A percentile compares a stretch with the other conserved stretches of the same genome.
Conservation (phyloP, 1,140 invertebrate species). For the Zaprionus tsacasi region DNA sequence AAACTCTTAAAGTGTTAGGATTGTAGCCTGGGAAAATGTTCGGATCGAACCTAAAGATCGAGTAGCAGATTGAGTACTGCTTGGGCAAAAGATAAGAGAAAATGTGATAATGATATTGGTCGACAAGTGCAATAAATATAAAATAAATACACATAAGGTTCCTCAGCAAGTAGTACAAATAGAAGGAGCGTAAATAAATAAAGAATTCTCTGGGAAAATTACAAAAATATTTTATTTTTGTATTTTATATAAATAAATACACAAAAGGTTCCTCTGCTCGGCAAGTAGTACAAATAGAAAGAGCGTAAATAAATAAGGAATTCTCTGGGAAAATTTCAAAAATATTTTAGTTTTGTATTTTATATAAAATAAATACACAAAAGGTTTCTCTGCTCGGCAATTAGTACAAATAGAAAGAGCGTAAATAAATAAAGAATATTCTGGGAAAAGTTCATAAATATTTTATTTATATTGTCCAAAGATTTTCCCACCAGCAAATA, state of each 20-base stretch:
- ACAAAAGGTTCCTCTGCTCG: background rate
- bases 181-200: background rate
- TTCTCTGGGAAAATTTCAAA: background rate
- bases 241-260: background rate
- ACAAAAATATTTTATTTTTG: too few species aligned
- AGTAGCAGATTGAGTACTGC: constrained; percentile 9
- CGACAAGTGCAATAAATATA: background rate
- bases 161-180: background rate
- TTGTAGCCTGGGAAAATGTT: constrained; percentile 42
- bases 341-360: too few species aligned
- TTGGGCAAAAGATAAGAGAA: background rate
- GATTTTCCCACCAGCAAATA: background rate
- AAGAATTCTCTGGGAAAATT: background rate
- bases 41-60: constrained; percentile 13
- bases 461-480: too few species aligned
- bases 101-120: background rate
- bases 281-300: background rate
- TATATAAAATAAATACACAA: background rate
- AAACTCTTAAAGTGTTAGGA: constrained; percentile 30
- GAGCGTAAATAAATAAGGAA: background rate
- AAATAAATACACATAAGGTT: background rate
- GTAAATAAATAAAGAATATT: background rate
- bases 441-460: background rate
- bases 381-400: background rate
- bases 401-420: background rate